Evolutionary conservation across 2,113 vertebrate genomes (phyloP).

Genomic region (Crypturellus undulatus): DNA sequence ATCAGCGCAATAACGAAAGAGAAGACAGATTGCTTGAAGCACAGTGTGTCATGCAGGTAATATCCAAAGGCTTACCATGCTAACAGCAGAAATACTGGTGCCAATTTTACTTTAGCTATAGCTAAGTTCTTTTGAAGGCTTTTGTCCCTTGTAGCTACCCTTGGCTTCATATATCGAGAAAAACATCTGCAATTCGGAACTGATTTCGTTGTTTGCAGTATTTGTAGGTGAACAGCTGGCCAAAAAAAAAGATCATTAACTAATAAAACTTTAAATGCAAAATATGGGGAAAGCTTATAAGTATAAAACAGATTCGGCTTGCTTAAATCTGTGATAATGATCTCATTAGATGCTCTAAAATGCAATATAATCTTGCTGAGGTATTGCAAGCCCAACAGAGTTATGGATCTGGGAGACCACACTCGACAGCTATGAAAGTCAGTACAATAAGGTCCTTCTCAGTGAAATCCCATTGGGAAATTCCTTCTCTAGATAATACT

Average conservation of each 20-base stretch:
- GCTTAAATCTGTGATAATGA: neutral
- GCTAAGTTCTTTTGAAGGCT: slow-evolving; percentile 36
- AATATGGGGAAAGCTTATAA: neutral
- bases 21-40: neutral
- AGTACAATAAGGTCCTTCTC: neutral
- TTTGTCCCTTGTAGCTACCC: slow-evolving; percentile 21
- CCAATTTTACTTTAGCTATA: slow-evolving; percentile 6
- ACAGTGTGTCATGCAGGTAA: neutral
- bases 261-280: neutral
- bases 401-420: neutral
- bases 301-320: neutral
- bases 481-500: neutral
- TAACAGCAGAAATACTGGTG: slow-evolving; percentile 23
- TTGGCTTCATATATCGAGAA: slow-evolving; percentile 5
- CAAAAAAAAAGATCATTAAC: neutral
- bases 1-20: neutral
- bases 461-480: neutral
- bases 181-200: slow-evolving; percentile 17
- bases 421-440: neutral
- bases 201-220: neutral
- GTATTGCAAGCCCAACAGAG: neutral
- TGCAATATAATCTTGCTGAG: neutral
- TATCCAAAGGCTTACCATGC: slow-evolving; percentile 6
- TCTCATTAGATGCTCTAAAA: neutral
- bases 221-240: neutral